phyloP scores from a whole-genome alignment of 2,113 vertebrate genomes.

The Choloepus hoffmanni region DNA sequence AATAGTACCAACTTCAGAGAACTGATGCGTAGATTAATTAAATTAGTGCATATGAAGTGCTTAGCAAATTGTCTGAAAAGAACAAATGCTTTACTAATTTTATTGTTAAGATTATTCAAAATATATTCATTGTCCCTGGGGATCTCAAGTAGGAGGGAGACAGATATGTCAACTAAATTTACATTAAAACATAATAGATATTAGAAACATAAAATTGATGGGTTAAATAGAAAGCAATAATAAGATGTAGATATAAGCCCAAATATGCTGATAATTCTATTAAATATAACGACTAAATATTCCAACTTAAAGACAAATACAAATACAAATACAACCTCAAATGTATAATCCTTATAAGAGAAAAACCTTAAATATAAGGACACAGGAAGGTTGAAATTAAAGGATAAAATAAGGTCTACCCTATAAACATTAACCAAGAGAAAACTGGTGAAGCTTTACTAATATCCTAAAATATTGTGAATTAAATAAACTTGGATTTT shows the following conservation, averaged over 20 bases:
- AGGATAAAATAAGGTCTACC: neutral
- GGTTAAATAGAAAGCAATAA: neutral
- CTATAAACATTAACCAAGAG: neutral
- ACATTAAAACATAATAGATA: neutral
- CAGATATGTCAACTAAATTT: neutral
- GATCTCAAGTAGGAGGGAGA: neutral
- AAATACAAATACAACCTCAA: neutral
- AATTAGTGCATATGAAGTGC: neutral
- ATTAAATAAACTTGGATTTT: neutral
- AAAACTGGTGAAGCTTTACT: too few species aligned
- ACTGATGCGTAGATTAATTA: neutral
- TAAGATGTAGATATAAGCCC: neutral
- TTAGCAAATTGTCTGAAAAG: neutral
- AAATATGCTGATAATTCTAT: neutral
- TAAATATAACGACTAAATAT: neutral
- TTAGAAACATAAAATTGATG: neutral
- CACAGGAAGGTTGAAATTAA: neutral
- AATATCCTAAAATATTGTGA: too few species aligned
- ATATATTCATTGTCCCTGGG: neutral
- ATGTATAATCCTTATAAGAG: neutral
- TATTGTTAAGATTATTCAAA: conserved; percentile 5
- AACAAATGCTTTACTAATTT: conserved; percentile 9
- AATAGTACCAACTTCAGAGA: neutral
- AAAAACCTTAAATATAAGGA: neutral
- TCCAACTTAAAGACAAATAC: conserved; percentile 3